Evolutionary conservation across 2,113 vertebrate genomes (phyloP).

Genomic region (Ageneiosus marmoratus): DNA sequence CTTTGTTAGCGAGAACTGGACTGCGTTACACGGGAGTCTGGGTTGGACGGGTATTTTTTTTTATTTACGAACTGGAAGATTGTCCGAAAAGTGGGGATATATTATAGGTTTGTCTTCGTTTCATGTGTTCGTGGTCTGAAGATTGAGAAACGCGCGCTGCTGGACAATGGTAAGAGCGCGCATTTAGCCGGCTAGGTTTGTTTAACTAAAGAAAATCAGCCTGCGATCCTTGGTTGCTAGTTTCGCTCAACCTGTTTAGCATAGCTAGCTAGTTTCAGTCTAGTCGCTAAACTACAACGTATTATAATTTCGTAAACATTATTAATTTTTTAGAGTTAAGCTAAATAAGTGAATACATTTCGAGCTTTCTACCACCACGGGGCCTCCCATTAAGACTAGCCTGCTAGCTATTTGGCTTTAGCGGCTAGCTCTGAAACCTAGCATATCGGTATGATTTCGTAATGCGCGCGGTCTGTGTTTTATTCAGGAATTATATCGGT

Average conservation of each 20-base stretch:
- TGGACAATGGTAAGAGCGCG: slow-evolving; percentile 50
- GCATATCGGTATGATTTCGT: neutral
- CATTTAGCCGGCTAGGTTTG: slow-evolving; percentile 31
- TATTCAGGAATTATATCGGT: neutral
- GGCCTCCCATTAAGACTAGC: slow-evolving; percentile 14
- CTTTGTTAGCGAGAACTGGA: slow-evolving; percentile 30
- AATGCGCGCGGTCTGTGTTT: neutral
- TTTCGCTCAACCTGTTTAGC: neutral
- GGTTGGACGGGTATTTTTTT: neutral
- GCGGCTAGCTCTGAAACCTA: neutral
- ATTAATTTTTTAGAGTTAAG: too few relatives aligned
- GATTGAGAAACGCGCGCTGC: neutral
- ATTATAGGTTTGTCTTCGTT: neutral
- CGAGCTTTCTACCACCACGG: neutral
- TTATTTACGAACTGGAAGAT: neutral
- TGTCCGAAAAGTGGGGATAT: neutral
- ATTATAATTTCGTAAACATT: neutral
- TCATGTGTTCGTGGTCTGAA: slow-evolving; percentile 1
- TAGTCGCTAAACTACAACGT: neutral
- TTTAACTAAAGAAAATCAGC: neutral
- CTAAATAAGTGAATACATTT: neutral
- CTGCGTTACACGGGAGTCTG: neutral
- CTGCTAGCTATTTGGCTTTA: slow-evolving; percentile 26
- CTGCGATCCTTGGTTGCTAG: neutral
- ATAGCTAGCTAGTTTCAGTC: neutral